phyloP scores from a whole-genome alignment of 2,888 invertebrate genomes.

The Drosophila dives region DNA sequence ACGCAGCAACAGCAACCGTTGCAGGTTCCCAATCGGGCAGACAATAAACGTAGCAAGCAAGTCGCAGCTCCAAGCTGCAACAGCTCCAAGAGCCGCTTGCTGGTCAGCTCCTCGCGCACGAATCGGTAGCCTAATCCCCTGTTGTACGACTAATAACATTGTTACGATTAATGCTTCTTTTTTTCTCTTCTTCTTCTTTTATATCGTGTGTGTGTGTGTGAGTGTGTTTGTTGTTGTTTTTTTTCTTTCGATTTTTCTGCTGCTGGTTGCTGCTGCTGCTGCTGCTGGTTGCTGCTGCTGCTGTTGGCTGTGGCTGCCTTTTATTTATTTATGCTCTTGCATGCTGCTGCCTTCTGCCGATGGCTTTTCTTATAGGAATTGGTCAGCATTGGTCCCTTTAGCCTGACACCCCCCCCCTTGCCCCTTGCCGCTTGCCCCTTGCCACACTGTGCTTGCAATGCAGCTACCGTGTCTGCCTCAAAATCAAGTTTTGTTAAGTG shows the following conservation, averaged over 20 bases:
- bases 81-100: constrained; percentile 35
- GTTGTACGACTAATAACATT: constrained; percentile 85
- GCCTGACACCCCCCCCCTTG: neutral
- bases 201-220: constrained; percentile 13
- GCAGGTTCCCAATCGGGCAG: constrained; percentile 60
- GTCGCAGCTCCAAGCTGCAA: constrained; percentile 30
- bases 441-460: constrained; percentile 21
- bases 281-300: constrained; percentile 12
- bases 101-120: constrained; percentile 64
- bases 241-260: constrained; percentile 42
- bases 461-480: constrained; percentile 53
- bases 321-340: constrained; percentile 74
- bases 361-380: constrained; percentile 75
- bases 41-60: constrained; percentile 51
- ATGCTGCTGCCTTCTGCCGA: constrained; percentile 48
- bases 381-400: constrained; percentile 56
- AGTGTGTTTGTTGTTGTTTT: constrained; percentile 27
- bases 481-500: constrained; percentile 47
- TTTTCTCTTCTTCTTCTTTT: constrained; percentile 44
- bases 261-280: constrained; percentile 24
- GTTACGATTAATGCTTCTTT: constrained; percentile 84
- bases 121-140: constrained; percentile 85
- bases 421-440: too few relatives aligned
- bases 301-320: constrained; percentile 54
- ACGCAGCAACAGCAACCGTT: constrained; percentile 39